phyloP scores from a whole-genome alignment of 37 sponge, comb jelly and placozoan genomes.

The Chondrilla cf. caribensis region DNA sequence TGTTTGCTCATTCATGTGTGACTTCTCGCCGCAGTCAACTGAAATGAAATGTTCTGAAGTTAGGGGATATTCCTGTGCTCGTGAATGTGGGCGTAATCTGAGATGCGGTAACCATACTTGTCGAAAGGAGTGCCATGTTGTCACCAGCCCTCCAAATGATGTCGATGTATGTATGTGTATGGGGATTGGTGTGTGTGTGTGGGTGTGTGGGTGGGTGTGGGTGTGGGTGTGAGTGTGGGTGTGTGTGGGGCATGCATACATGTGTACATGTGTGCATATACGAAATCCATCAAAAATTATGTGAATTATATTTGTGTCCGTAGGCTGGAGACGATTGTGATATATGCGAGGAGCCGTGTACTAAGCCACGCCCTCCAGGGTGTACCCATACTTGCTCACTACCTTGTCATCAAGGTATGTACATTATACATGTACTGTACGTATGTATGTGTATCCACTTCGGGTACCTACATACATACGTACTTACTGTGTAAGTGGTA shows the following conservation, averaged over 20 bases:
- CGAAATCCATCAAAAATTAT: no score
- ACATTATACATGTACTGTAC: no score
- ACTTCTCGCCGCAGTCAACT: conserved; percentile 2
- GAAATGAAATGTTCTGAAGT: conserved; percentile 41
- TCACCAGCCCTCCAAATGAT: conserved; percentile 35
- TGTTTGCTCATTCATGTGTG: no score
- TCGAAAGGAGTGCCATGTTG: conserved; percentile 59
- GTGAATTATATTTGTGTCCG: not conserved
- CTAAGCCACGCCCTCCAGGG: conserved; percentile 48
- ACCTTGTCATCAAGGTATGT: conserved; percentile 73
- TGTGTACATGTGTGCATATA: not conserved
- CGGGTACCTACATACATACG: no score
- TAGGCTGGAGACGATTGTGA: conserved; percentile 77
- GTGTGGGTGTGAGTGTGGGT: conserved; percentile 9
- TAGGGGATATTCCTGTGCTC: conserved; percentile 56
- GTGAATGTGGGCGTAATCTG: conserved; percentile 67
- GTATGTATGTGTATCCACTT: no score
- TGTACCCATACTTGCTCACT: conserved; percentile 68
- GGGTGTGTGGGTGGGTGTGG: conserved; percentile 9
- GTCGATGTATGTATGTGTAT: conserved; percentile 15
- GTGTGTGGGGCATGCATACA: conserved; percentile 8
- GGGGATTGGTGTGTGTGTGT: not conserved
- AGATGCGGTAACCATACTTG: conserved; percentile 79
- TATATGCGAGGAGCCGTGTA: conserved; percentile 55
- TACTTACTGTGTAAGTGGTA: no score